These are phyloP conservation scores for Apamea anceps DNA, from an alignment of 2,888 invertebrate genomes.

Conservation along the genomic window DNA sequence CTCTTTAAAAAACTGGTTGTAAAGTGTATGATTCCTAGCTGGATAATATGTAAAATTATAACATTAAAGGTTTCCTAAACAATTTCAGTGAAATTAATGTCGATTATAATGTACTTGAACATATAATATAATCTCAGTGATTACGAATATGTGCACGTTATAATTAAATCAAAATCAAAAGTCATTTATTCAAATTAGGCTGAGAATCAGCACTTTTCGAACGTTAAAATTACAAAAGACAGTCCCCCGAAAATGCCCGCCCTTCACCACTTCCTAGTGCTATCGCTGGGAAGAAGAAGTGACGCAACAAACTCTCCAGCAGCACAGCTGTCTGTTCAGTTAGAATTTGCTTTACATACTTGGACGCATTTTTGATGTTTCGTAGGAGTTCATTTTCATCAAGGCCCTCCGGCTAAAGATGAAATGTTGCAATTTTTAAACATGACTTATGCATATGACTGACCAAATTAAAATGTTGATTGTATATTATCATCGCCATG, in stretches of 20 bases:
- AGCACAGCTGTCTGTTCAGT: no score
- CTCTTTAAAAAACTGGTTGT: background rate
- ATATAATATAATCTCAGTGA: background rate
- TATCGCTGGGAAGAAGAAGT: no score
- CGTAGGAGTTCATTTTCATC: background rate
- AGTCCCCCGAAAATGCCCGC: no score
- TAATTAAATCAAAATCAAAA: no score
- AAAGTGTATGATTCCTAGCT: background rate
- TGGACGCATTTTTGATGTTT: constrained; percentile 2
- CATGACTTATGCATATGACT: background rate
- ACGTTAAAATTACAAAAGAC: no score
- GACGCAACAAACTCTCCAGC: no score
- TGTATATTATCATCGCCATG: background rate
- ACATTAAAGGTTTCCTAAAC: background rate
- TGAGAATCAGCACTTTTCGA: no score
- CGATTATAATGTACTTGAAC: background rate
- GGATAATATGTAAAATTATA: background rate
- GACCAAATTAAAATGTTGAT: constrained; percentile 7
- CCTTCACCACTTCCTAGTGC: no score
- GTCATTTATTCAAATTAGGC: no score
- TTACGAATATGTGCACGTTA: background rate
- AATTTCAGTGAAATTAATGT: constrained; percentile 1
- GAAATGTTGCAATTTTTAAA: background rate
- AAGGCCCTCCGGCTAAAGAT: background rate
- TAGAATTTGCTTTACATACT: background rate